phyloP scores from a whole-genome alignment of 1,140 invertebrate genomes.

The Papilio polytes region DNA sequence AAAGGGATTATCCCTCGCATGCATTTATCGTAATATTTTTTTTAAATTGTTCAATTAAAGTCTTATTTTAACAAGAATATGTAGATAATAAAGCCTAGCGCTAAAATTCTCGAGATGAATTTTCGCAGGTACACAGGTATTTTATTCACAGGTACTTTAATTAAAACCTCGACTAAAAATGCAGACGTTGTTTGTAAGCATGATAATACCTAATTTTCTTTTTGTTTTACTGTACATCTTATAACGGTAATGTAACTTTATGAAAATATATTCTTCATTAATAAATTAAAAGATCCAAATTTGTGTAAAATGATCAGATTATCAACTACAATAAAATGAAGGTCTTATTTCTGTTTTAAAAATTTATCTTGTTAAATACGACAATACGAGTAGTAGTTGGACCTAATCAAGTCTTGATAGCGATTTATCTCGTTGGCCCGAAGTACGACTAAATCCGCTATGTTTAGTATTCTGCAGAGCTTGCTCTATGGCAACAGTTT shows the following conservation, averaged over 20 bases:
- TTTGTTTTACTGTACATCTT: background rate
- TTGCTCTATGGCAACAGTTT: slow-evolving; percentile 11
- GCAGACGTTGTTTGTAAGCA: background rate
- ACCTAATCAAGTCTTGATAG: background rate
- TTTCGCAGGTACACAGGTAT: background rate
- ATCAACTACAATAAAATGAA: background rate
- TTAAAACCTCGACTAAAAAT: background rate
- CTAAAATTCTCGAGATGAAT: background rate
- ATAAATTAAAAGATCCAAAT: background rate
- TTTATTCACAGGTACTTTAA: no score
- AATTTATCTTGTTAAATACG: background rate
- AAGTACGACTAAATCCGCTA: background rate
- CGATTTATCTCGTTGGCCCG: background rate
- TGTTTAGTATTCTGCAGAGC: slow-evolving; percentile 1
- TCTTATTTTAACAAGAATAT: background rate
- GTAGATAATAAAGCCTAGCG: background rate
- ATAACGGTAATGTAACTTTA: background rate
- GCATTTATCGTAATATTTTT: background rate
- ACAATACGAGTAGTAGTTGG: background rate
- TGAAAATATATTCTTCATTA: background rate
- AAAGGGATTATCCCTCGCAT: no score
- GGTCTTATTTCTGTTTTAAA: background rate
- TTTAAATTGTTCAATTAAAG: background rate
- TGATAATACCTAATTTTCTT: background rate
- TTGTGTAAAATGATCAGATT: background rate